A percentile compares a stretch with the other conserved stretches of the same genome.
Conservation (phyloP, 2,113 vertebrate genomes). For the Forbesichthys agassizii region DNA sequence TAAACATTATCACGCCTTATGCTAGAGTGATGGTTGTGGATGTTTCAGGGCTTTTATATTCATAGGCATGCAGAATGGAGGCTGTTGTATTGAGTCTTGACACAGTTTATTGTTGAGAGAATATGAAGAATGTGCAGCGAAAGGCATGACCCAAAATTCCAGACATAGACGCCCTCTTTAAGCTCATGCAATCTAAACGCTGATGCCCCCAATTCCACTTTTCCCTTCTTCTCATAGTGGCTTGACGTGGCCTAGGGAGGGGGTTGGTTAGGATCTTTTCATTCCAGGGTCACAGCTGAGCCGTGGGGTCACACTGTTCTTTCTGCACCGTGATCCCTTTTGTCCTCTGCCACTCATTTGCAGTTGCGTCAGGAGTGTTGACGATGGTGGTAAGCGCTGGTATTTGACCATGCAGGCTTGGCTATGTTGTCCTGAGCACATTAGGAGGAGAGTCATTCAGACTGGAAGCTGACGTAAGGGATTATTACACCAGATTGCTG, state of each 20-base stretch:
- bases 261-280: slow-evolving; percentile 60
- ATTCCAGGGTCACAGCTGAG: slow-evolving; percentile 63
- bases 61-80: slow-evolving; percentile 46
- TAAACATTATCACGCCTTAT: slow-evolving; percentile 29
- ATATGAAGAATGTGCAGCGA: slow-evolving; percentile 69
- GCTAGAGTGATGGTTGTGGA: slow-evolving; percentile 13
- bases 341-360: slow-evolving; percentile 60
- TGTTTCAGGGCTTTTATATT: slow-evolving; percentile 22
- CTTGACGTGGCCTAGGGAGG: slow-evolving; percentile 44
- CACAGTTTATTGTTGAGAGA: slow-evolving; percentile 56
- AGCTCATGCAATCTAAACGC: slow-evolving; percentile 49
- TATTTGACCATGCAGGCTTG: slow-evolving; percentile 49
- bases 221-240: slow-evolving; percentile 60
- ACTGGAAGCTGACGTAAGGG: slow-evolving; percentile 34
- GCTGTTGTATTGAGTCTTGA: slow-evolving; percentile 56
- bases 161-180: slow-evolving; percentile 60
- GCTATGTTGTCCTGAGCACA: slow-evolving; percentile 2
- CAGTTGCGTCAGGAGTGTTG: slow-evolving; percentile 42
- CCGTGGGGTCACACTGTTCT: slow-evolving; percentile 63
- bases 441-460: background rate
- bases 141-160: slow-evolving; percentile 73
- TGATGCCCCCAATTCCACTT: slow-evolving; percentile 53
- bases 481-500: slow-evolving; percentile 45
- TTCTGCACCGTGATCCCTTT: slow-evolving; percentile 43
- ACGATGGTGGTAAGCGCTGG: slow-evolving; percentile 44